Base-by-base conservation (phyloP, 2,113 vertebrate species). In the Rhinopomastus cyanomelas region DNA sequence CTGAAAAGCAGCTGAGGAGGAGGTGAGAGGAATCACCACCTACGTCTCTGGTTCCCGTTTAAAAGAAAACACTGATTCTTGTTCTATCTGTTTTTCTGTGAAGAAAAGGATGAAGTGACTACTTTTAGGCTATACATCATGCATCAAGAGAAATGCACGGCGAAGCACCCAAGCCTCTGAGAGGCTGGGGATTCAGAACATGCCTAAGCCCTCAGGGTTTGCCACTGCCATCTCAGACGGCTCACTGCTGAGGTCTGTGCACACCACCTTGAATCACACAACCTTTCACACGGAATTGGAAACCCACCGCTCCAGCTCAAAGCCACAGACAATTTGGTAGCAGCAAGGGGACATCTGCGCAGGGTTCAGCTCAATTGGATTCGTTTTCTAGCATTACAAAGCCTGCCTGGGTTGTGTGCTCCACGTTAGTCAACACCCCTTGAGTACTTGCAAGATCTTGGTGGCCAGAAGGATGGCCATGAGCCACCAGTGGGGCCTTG, bases 11-110 rank as follows among this genome's bases (percentile, higher is more conserved):
- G 55, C 37, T 81, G 88, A 92, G 62, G 74, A 88, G 92, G 84
- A 87, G 66, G 87, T 92, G 81, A 87, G 81, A 92, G 81, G 88
- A 96, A 88, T 92, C 90, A 92, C 81, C 90, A 95, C 87, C 88
- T 84, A 90, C 92, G 75, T 79, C 71, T 85, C 62, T 72, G 29
- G 53, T 53, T 87, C 17, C 13, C 44, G 65, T 81, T 85, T 46
- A 72, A 75, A 84, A 67, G 9, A 74, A 74, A 93, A 86, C 30
- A 68, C 34, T 79, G 16, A 64, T 68, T 68, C 46, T 81, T 61
- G 34, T 56, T 73, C 53, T 75, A 8, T 60, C n/a, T 84, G 53
- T 48, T 90, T 90, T 94, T 76, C 73, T 65, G 53, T 73, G 71
- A 95, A 90, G 65, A 90, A 75, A 46, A 80, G 75, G 92, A 90